A percentile compares a stretch with the other conserved stretches of the same genome.
Conservation (phyloP, 2,888 invertebrate genomes). For the Alloscopus bannaensis region DNA sequence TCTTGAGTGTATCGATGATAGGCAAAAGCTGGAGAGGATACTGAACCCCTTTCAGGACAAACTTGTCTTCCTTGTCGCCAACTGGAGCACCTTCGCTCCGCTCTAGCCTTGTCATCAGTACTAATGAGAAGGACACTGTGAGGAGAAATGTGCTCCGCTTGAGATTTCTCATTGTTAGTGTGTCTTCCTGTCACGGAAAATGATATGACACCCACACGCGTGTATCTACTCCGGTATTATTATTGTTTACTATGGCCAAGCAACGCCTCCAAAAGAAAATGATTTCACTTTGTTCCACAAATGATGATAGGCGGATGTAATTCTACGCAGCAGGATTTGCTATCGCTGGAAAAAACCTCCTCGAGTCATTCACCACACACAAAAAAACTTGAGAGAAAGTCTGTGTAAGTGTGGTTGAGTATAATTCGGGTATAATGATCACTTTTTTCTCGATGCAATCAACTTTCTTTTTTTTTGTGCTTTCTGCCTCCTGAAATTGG, state of each 20-base stretch:
- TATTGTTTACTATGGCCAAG: neutral
- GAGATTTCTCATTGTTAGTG: conserved; percentile 2
- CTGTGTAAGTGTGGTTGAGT: neutral
- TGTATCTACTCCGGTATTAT: neutral
- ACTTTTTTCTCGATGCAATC: conserved; percentile 13
- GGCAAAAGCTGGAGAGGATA: conserved; percentile 49
- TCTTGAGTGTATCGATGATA: conserved; percentile 40
- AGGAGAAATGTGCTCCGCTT: conserved; percentile 15
- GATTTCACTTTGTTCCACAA: conserved; percentile 4
- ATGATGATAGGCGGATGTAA: conserved; percentile 4
- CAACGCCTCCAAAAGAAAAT: conserved; percentile 7
- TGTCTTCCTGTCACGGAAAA: neutral
- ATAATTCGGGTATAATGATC: conserved; percentile 29
- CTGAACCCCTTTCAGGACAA: conserved; percentile 37
- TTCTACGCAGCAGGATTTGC: neutral
- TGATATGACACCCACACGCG: neutral
- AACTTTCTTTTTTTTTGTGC: neutral
- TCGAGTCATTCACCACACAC: neutral
- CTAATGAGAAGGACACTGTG: conserved; percentile 26
- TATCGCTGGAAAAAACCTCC: too few species aligned
- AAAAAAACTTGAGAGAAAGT: neutral
- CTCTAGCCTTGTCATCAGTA: conserved; percentile 26
- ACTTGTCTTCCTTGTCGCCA: conserved; percentile 25
- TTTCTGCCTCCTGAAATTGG: conserved; percentile 22
- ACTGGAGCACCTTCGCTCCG: neutral